These are phyloP conservation scores for Neotoma lepida DNA, from an alignment of 2,113 vertebrate species.

Conservation along the genomic window DNA sequence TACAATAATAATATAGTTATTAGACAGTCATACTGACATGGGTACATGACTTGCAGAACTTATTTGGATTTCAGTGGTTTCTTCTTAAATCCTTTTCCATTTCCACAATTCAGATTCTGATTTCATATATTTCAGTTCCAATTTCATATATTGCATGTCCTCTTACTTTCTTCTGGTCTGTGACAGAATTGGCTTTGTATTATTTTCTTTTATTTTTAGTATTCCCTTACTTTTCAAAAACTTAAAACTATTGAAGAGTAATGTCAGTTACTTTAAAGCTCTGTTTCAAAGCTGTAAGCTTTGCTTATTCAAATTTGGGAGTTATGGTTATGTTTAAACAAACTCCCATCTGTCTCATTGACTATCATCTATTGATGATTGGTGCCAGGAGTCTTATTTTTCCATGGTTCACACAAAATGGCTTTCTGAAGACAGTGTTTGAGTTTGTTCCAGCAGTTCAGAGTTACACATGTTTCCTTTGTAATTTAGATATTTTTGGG, in stretches of 20 bases:
- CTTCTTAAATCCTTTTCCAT: not conserved
- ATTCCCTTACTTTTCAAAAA: not conserved
- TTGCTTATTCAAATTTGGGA: not conserved
- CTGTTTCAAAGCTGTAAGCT: not conserved
- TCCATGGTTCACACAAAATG: not conserved
- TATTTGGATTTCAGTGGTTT: not conserved
- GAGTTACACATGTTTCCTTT: not conserved
- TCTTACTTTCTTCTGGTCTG: not conserved
- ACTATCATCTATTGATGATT: not conserved
- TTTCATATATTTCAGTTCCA: too few species aligned
- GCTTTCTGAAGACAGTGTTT: not conserved
- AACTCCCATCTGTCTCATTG: not conserved
- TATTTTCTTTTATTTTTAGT: not conserved
- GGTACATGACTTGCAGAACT: not conserved
- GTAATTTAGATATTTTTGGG: not conserved
- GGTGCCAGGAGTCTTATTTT: not conserved
- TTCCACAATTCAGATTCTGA: rapidly evolving
- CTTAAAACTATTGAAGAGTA: not conserved
- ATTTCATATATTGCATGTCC: not conserved
- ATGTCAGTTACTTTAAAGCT: not conserved
- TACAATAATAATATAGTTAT: not conserved
- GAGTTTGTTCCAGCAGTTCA: not conserved
- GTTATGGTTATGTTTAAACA: not conserved
- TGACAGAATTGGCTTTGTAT: not conserved
- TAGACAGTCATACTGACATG: not conserved